Base-by-base conservation (phyloP, 2,113 vertebrate genomes). In the Apteryx owenii region DNA sequence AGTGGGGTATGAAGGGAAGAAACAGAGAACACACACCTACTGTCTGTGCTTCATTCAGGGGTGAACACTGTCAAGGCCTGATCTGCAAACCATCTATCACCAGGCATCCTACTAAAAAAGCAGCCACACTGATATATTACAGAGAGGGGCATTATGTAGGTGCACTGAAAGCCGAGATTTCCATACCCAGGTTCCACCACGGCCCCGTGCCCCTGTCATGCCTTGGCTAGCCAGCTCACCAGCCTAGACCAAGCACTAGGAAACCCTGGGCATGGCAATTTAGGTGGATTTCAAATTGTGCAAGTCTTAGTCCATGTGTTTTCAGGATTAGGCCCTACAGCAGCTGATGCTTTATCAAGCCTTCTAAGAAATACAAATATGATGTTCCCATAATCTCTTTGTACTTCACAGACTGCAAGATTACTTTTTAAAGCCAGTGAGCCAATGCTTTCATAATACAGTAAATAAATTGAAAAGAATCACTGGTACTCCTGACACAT, bases 21-120 rank as follows among this genome's bases (percentile, higher is more conserved):
- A 26, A 33, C 28, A 26, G 46, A 28, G 36, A 14, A 44, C 6
- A 0, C 60, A 21, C 0, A 0, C 12, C 33, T 60, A 7, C 54
- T 51, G 7, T 11, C 50, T 5, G 12, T 40, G 5, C 42, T 48
- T 21, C n/a, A 4, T 80, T 68, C 42, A 7, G 62, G 40, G 29
- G 19, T 16, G 36, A 73, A 9, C 19, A 0, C 51, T 36, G 26
- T 53, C 53, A 36, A 21, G n/a, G 16, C 3, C 60, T 62, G 60
- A 14, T 51, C 46, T 38, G 68, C 50, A 68, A 54, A 51, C 36
- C 36, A 38, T 36, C 0, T 0, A 1, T 20, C 16, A 4, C 42
- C 40, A 73, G 61, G 48, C 18, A 15, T 38, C 1, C 61, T 10
- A 1, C 29, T 66, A 75, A 25, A 19, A 56, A 22, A 70, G 75